These are phyloP conservation scores for Lutjanus campechanus DNA, from an alignment of 2,797 vertebrate genomes.

Conservation along the genomic window DNA sequence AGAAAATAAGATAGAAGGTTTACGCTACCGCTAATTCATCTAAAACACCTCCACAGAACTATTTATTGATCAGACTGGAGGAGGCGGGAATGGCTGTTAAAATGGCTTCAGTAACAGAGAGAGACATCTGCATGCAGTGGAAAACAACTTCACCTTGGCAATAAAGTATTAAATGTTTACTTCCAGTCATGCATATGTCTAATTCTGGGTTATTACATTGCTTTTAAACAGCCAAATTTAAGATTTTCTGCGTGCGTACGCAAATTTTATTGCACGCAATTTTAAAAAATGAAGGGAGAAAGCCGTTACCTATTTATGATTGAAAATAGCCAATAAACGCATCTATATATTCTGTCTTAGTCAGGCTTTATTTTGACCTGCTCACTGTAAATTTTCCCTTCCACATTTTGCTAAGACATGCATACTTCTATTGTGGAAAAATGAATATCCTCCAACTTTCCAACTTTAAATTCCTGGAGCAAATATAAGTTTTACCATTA, in stretches of 20 bases:
- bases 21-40: slow-evolving; percentile 68
- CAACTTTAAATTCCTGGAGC: no score
- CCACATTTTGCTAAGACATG: no score
- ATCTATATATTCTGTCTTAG: no score
- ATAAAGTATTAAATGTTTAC: slow-evolving; percentile 15
- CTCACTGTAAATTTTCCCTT: no score
- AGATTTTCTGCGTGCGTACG: background rate
- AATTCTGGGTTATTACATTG: background rate
- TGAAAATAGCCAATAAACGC: background rate
- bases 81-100: slow-evolving; percentile 57
- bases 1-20: slow-evolving; percentile 34
- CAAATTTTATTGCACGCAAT: background rate
- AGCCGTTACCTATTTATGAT: background rate
- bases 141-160: slow-evolving; percentile 20
- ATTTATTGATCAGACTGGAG: slow-evolving; percentile 77
- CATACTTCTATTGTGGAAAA: no score
- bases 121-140: slow-evolving; percentile 12
- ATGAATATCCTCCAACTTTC: no score
- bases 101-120: slow-evolving; percentile 28
- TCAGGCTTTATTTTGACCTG: no score
- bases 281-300: no score
- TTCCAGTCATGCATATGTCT: background rate
- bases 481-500: no score
- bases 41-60: slow-evolving; percentile 71
- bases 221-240: background rate